These are phyloP conservation scores for Melieria picta DNA, from an alignment of 2,888 invertebrate genomes.

Conservation along the genomic window DNA sequence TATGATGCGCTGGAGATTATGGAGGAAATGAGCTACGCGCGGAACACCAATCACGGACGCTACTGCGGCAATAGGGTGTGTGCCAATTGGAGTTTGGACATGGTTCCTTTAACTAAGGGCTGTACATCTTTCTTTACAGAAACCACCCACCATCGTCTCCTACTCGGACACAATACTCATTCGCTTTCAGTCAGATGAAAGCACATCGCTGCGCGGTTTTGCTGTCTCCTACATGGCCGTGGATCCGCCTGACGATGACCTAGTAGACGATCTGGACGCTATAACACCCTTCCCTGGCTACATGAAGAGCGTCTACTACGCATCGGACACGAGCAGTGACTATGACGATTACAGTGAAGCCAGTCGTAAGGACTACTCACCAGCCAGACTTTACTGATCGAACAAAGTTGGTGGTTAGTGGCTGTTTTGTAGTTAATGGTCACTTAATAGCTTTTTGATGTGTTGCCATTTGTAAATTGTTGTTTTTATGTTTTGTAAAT, in stretches of 20 bases:
- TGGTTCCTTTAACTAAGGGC: background rate
- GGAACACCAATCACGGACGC: conserved; percentile 75
- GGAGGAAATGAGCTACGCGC: conserved; percentile 78
- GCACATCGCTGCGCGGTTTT: conserved; percentile 91
- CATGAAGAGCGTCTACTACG: conserved; percentile 58
- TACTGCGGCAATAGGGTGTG: conserved; percentile 88
- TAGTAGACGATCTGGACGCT: conserved; percentile 56
- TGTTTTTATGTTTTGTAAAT: too few species aligned
- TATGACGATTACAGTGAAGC: background rate
- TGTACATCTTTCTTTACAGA: conserved; percentile 68
- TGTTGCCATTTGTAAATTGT: too few species aligned
- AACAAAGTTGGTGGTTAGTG: too few species aligned
- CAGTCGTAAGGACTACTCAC: background rate
- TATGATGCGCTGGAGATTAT: conserved; percentile 94
- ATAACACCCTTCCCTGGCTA: conserved; percentile 66
- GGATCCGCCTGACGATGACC: conserved; percentile 69
- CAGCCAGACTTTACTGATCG: too few species aligned
- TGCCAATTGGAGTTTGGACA: conserved; percentile 27
- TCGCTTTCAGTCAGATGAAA: conserved; percentile 90
- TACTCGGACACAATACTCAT: conserved; percentile 86
- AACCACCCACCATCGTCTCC: conserved; percentile 89
- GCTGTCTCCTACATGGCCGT: conserved; percentile 85
- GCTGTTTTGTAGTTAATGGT: background rate
- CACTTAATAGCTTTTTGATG: too few species aligned
- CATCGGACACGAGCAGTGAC: conserved; percentile 3